These are phyloP conservation scores for Setophaga coronata DNA, from an alignment of 2,113 vertebrate species.

Conservation along the genomic window DNA sequence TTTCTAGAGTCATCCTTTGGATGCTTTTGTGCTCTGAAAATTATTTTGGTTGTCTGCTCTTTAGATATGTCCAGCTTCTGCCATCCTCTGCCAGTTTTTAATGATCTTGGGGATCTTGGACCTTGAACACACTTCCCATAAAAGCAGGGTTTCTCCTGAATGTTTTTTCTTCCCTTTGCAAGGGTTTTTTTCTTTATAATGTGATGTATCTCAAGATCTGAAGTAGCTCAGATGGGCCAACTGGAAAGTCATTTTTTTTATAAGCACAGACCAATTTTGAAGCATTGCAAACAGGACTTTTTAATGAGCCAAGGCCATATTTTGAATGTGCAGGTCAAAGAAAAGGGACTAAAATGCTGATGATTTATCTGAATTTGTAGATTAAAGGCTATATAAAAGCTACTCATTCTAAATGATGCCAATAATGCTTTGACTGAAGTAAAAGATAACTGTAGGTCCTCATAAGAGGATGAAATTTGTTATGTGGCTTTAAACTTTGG, in stretches of 20 bases:
- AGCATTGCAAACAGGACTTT: background rate
- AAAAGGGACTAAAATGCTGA: background rate
- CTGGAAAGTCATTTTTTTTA: background rate
- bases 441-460: background rate
- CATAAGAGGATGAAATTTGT: background rate
- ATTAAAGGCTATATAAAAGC: background rate
- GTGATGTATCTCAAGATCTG: background rate
- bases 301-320: background rate
- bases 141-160: background rate
- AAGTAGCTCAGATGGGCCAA: background rate
- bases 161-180: background rate
- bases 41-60: background rate
- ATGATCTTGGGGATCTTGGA: background rate
- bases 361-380: background rate
- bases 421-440: background rate
- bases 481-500: background rate
- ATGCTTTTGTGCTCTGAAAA: background rate
- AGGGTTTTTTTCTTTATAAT: background rate
- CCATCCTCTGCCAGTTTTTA: background rate
- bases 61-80: background rate
- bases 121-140: background rate
- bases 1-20: background rate
- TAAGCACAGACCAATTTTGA: background rate
- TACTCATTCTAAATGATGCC: background rate
- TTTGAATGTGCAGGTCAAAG: background rate